Conservation (phyloP, 2,888 invertebrate genomes). For the Auanema sp. region DNA sequence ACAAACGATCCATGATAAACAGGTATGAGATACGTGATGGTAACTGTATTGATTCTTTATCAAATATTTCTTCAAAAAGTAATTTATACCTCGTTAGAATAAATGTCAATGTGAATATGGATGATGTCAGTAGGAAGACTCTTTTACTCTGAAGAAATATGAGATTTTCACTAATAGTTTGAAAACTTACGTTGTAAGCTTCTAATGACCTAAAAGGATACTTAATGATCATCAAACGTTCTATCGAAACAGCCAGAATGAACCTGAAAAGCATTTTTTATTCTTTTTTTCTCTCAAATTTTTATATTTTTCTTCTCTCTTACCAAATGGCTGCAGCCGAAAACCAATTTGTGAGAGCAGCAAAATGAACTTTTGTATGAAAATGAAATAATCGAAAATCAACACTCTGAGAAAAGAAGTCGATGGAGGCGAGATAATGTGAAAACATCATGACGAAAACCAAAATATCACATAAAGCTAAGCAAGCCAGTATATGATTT, state of each 20-base stretch:
- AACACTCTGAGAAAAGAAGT: constrained; percentile 25
- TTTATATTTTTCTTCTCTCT: neutral
- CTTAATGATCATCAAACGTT: constrained; percentile 49
- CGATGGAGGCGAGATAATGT: constrained; percentile 38
- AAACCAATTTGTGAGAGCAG: constrained; percentile 49
- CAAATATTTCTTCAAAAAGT: neutral
- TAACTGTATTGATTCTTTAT: constrained; percentile 21
- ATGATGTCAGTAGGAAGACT: constrained; percentile 27
- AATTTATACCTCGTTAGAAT: constrained; percentile 28
- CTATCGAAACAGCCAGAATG: constrained; percentile 48
- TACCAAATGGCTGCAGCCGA: constrained; percentile 53
- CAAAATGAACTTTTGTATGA: constrained; percentile 42
- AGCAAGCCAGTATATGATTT: constrained; percentile 43
- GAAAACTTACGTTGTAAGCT: constrained; percentile 33
- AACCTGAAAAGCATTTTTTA: constrained; percentile 31
- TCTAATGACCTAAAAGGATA: constrained; percentile 50
- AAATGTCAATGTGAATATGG: constrained; percentile 32
- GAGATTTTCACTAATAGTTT: neutral
- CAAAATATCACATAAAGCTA: constrained; percentile 47
- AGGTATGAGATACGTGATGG: constrained; percentile 41
- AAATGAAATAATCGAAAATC: constrained; percentile 41
- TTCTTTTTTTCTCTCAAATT: neutral
- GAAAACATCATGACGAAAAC: constrained; percentile 49
- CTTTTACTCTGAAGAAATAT: constrained; percentile 30
- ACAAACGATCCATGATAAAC: constrained; percentile 34